Base-by-base conservation (phyloP, 2,797 vertebrate genomes). In the Echeneis naucrates region DNA sequence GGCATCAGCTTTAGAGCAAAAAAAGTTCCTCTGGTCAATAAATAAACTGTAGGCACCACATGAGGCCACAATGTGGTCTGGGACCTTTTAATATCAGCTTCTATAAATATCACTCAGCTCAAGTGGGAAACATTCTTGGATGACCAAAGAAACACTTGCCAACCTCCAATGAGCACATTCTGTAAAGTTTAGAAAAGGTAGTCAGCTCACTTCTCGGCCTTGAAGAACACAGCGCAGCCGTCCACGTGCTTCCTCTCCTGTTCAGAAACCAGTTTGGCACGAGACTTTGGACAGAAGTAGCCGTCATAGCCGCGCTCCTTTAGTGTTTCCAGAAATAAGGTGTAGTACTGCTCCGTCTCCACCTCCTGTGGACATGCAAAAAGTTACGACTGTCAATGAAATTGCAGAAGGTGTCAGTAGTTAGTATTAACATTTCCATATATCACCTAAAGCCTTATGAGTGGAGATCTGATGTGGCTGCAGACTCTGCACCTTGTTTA, bases 311-410 rank as follows among this genome's bases (percentile, higher is more conserved):
- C 97, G 75, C 96, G 96, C 50, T 96, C 96, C 87, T 98, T 98
- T 82, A 99, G 94, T 19, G 96, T 97, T 82, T 97, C 97, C 92
- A 99, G 93, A 77, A 99, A 99, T 87, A 99, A 93, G 61, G 96
- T 91, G 92, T 97, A 98, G 95, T 99, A 99, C 96, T 99, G 97
- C 95, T 99, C 97, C 0, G 98, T 99, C 95, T 99, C 98, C 89
- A 99, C 98, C 92, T 99, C 98, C 98, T 99, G 81, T 24, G 78
- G 3, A 60, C 42, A 61, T 62, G 75, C 56, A 32, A 72, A 40
- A 66, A 13, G n/a, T 52, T 12, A 51, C n/a, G 19, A 27, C 8
- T 40, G 33, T 11, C 32, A 44, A 10, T 35, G 21, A 61, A 40
- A 33, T 3, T 8, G 23, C 3, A 3, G 30, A 30, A 24, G 33